A percentile compares a stretch with the other conserved stretches of the same genome.
phyloP scores from a whole-genome alignment of 2,113 vertebrate species.

The Stomatorhinus ivindoensis region DNA sequence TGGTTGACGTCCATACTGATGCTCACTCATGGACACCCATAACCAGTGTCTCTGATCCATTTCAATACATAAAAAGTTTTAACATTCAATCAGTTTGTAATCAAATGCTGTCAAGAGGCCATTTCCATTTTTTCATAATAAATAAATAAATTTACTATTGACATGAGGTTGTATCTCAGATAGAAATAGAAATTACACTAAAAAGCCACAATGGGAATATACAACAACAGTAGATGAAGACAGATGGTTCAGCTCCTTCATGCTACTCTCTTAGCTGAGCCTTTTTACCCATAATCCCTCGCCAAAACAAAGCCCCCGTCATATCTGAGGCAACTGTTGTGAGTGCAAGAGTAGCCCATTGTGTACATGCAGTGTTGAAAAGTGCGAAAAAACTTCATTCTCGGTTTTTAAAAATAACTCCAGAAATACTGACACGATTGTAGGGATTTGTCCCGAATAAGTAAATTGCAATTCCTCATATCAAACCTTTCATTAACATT shows the following conservation, averaged over 20 bases:
- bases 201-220: not conserved
- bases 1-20: not conserved
- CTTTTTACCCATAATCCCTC: not conserved
- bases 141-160: not conserved
- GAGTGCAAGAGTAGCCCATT: not conserved
- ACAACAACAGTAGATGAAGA: not conserved
- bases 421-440: not conserved
- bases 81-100: not conserved
- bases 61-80: not conserved
- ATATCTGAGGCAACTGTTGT: not conserved
- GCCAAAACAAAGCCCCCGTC: not conserved
- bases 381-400: not conserved
- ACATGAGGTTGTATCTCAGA: not conserved
- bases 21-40: not conserved
- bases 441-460: not conserved
- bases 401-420: not conserved
- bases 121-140: not conserved
- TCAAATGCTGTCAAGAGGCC: not conserved
- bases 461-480: not conserved
- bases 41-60: conserved; percentile 18
- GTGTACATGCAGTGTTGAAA: not conserved
- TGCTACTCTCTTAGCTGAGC: not conserved
- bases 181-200: not conserved
- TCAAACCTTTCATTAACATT: not conserved
- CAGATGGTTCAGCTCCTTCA: not conserved